Base-by-base conservation (phyloP, 2,797 vertebrate genomes). In the Paedocypris micromegethes region DNA sequence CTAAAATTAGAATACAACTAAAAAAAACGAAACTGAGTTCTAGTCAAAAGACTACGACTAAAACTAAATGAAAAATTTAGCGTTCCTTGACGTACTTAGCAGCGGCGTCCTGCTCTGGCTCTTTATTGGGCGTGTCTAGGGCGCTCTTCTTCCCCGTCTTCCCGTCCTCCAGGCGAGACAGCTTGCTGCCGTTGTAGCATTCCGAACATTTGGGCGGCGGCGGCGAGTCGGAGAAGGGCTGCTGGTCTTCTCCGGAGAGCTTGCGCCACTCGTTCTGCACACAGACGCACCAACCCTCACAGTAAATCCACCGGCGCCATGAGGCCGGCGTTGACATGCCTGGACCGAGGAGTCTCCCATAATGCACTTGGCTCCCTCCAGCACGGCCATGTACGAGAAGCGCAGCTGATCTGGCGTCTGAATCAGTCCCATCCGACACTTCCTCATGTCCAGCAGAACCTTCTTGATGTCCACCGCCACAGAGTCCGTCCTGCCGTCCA, bases 381-480 rank as follows among this genome's bases (percentile, higher is more conserved):
- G 90, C 44, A 98, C 93, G 38, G 96, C 93, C 65, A 97, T 74
- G 84, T 96, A 98, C 57, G 96, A 98, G 85, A 98, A 98, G 0
- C 96, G 93, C 50, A 98, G 91, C 86, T 98, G 96, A 75, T 97
- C 95, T 0, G 94, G 93, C 0, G 96, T 98, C 86, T 98, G 96
- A 79, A 98, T 98, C 49, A 98, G 92, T 0, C 96, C 96, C 96
- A 98, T 98, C 44, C 96, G 89, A 75, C 91, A 96, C 56, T 90
- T 95, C 73, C 96, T 90, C 96, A 98, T 98, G 63, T 97, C 92
- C 62, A 98, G 79, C 5, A 98, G 88, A 68, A 98, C 92, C 74
- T 88, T 90, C 75, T 93, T 95, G 9, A 98, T 93, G 47, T 97
- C 92, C 70, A 98, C 94, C 0, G 91, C 93, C 4, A 91, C 93